Base-by-base conservation (phyloP, 2,113 vertebrate genomes). In the Podarcis raffonei region DNA sequence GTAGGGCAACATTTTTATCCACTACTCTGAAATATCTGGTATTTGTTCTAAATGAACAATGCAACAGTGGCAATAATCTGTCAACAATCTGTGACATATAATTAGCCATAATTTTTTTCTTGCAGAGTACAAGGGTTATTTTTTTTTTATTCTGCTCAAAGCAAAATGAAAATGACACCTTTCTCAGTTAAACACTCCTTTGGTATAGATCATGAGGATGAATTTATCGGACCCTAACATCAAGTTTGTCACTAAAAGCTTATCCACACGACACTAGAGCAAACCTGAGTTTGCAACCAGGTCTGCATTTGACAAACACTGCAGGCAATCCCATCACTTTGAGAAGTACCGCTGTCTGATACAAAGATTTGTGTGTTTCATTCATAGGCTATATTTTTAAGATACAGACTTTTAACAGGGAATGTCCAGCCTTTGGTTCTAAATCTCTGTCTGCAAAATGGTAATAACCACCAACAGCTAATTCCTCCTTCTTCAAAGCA, bases 21-120 rank as follows among this genome's bases (percentile, higher is more conserved):
- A 72, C 6, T 69, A 65, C 6, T 91, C 35, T 78, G 85, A 89
- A 86, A 81, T 79, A 57, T 79, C 77, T 71, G 30, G 82, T 87
- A 92, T 15, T 42, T 20, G 75, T 85, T 84, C 90, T 92, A 86
- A 85, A 18, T 59, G 86, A 94, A 89, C 75, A 88, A 66, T 83
- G 66, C 83, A 30, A 7, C 88, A 90, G 92, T 0, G 0, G 42
- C 42, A 48, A 48, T 48, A 48, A 48, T 48, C 42, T 48, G 42
- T 48, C 42, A 48, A 90, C 39, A 39, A 69, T 92, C 83, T 87
- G 80, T 81, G 1, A 39, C 75, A 71, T 32, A 69, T 5, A 69
- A 68, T 88, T 90, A 86, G 37, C 13, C 65, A 37, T 87, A 87
- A 87, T 85, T 16, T 0, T 72, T 86, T 75, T 87, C 62, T 86